These are phyloP conservation scores for Aporophyla nigra DNA, from an alignment of 2,888 invertebrate genomes.

Conservation along the genomic window DNA sequence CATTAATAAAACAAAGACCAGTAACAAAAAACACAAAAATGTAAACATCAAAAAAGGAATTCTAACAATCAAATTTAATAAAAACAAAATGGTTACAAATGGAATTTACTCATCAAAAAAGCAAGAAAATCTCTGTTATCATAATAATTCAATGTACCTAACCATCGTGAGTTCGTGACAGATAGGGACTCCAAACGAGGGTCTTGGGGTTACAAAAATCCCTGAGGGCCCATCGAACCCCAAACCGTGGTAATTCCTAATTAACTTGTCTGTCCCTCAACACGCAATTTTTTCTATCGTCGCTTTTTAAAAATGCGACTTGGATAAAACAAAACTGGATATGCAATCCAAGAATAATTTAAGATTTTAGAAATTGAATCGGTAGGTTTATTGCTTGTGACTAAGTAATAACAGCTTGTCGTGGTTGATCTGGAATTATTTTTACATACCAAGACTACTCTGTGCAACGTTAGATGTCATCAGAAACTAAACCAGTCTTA, in stretches of 20 bases:
- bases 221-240: constrained; percentile 30
- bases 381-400: no score
- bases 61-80: background rate
- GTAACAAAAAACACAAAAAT: background rate
- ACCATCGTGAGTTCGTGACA: constrained; percentile 20
- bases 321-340: constrained; percentile 16
- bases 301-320: constrained; percentile 17
- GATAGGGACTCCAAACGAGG: constrained; percentile 33
- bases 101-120: constrained; percentile 15
- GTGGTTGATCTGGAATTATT: no score
- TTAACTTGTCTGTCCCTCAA: constrained; percentile 56
- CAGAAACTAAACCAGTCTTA: no score
- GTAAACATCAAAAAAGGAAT: background rate
- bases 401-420: no score
- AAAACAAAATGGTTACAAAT: constrained; percentile 8
- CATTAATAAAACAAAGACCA: background rate
- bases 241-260: constrained; percentile 61
- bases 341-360: background rate
- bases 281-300: constrained; percentile 54
- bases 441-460: no score
- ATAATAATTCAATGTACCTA: constrained; percentile 14
- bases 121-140: constrained; percentile 16
- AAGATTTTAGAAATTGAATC: background rate
- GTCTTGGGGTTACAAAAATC: constrained; percentile 29
- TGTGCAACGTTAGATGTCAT: no score